Evolutionary conservation across 2,113 vertebrate species (phyloP).

Genomic region (Numida meleagris): DNA sequence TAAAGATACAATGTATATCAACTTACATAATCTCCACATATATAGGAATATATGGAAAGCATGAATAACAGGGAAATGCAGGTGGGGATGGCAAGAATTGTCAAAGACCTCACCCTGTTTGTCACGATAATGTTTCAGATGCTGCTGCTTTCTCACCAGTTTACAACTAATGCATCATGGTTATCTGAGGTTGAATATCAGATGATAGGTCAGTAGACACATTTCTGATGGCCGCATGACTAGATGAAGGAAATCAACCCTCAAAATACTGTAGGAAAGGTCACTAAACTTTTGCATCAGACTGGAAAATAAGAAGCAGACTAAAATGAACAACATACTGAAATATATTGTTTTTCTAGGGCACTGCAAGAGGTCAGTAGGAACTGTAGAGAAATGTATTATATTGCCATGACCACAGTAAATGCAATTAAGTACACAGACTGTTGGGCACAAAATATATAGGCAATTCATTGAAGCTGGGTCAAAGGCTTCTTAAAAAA

Average conservation of each 20-base stretch:
- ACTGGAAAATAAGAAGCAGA: constrained; percentile 1
- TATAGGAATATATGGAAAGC: neutral
- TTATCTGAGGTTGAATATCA: neutral
- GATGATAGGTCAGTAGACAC: neutral
- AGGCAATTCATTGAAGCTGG: neutral
- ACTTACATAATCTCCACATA: neutral
- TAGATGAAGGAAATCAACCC: neutral
- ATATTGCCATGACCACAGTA: neutral
- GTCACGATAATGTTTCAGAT: neutral
- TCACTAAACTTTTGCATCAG: constrained; percentile 9
- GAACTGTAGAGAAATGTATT: neutral
- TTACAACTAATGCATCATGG: neutral
- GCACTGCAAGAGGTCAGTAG: neutral
- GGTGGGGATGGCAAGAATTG: neutral
- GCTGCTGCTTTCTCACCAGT: neutral
- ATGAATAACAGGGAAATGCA: neutral
- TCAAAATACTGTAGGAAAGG: neutral
- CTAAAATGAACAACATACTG: neutral
- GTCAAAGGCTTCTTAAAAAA: neutral
- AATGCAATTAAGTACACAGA: neutral
- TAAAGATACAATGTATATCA: neutral
- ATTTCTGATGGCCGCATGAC: neutral
- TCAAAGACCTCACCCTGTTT: neutral
- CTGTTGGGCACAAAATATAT: neutral
- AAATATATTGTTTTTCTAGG: neutral